Conservation (phyloP, 2,797 vertebrate species). For the Poeciliopsis paucimaculata region DNA sequence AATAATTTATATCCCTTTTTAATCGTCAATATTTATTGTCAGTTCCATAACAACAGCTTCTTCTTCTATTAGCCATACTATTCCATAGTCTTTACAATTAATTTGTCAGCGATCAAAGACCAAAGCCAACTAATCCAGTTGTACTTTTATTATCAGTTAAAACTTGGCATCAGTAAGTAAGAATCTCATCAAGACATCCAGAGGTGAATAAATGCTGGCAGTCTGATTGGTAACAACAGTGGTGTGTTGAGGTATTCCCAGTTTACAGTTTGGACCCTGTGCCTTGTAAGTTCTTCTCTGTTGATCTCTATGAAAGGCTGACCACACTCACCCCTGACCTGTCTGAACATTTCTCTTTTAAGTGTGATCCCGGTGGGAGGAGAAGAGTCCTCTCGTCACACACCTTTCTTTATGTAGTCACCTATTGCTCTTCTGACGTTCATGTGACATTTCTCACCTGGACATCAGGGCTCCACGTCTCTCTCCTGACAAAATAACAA, state of each 20-base stretch:
- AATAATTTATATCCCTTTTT: background rate
- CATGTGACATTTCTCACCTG: conserved; percentile 81
- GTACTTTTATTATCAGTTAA: background rate
- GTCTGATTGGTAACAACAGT: background rate
- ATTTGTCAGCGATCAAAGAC: background rate
- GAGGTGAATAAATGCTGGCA: background rate
- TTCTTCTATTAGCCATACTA: no score
- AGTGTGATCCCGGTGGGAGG: conserved; percentile 39
- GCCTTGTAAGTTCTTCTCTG: background rate
- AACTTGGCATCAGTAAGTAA: background rate
- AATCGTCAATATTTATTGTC: background rate
- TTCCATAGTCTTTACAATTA: background rate
- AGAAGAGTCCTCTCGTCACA: conserved; percentile 26
- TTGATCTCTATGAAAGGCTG: background rate
- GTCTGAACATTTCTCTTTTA: background rate
- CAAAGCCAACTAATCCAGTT: background rate
- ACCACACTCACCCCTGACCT: background rate
- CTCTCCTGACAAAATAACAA: conserved; percentile 31
- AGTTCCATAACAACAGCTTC: no score
- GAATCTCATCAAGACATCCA: background rate
- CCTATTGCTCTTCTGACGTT: conserved; percentile 62
- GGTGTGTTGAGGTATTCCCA: background rate
- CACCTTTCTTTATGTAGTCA: conserved; percentile 26
- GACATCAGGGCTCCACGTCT: conserved; percentile 50
- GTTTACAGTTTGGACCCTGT: background rate